Percentiles rank a stretch among this genome's conserved stretches.
phyloP scores from a whole-genome alignment of 2,797 vertebrate species.

The Poecilia wingei region DNA sequence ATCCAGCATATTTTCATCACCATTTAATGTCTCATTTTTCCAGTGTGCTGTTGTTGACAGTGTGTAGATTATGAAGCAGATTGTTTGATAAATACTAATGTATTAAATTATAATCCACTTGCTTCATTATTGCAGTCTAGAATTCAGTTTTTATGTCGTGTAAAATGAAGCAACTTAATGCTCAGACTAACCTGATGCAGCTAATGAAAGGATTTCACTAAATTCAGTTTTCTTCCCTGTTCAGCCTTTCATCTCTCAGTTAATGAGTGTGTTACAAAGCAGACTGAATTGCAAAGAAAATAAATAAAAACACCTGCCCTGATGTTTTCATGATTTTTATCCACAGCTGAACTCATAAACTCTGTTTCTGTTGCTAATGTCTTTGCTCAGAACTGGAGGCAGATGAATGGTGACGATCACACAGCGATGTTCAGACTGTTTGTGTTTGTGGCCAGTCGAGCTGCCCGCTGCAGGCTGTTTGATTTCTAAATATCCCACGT shows the following conservation, averaged over 20 bases:
- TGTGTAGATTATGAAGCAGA: not conserved
- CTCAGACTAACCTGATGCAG: not conserved
- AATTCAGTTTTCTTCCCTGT: not conserved
- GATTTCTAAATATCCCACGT: conserved; percentile 44
- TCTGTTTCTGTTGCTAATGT: not conserved
- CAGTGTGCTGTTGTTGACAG: not conserved
- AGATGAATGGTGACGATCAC: not conserved
- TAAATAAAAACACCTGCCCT: not conserved
- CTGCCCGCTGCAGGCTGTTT: conserved; percentile 17
- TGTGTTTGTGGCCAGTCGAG: conserved; percentile 10
- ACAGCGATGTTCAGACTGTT: not conserved
- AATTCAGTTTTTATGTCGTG: not conserved
- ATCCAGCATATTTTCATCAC: not conserved
- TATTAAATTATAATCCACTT: not conserved
- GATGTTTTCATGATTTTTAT: not conserved
- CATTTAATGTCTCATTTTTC: not conserved
- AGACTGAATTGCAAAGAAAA: not conserved
- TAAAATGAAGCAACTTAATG: not conserved
- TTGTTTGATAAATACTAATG: not conserved
- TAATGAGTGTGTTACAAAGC: not conserved
- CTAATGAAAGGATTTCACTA: not conserved
- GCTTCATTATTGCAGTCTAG: not conserved
- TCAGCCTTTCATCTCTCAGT: not conserved
- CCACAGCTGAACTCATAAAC: conserved; percentile 2
- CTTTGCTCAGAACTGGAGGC: not conserved